phyloP scores from a whole-genome alignment of 2,888 invertebrate species.

The Heliconius aoede region DNA sequence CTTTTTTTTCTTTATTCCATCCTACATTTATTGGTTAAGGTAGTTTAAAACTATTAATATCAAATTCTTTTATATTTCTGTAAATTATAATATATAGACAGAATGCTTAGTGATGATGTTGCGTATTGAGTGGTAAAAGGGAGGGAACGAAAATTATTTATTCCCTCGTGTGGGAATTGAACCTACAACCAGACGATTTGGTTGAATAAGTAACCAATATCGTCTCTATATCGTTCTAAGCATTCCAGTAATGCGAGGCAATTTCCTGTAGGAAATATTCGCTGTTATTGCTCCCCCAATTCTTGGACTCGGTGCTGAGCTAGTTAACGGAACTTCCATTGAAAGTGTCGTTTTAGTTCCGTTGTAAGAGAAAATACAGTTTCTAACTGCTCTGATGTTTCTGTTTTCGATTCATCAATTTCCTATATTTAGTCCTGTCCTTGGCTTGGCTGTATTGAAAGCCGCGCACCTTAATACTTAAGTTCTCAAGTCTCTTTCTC shows the following conservation, averaged over 20 bases:
- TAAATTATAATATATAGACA: too few species aligned
- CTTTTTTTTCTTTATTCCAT: background rate
- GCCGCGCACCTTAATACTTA: too few species aligned
- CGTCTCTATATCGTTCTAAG: too few species aligned
- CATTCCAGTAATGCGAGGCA: too few species aligned
- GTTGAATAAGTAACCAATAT: too few species aligned
- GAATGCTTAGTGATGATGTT: too few species aligned
- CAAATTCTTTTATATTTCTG: background rate
- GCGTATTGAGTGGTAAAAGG: background rate
- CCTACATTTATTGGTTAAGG: background rate
- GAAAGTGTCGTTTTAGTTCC: background rate
- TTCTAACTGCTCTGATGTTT: too few species aligned
- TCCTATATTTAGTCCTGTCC: too few species aligned
- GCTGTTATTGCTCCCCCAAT: background rate
- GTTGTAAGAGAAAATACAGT: background rate
- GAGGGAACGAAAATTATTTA: background rate
- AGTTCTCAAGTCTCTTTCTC: too few species aligned
- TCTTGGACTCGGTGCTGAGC: background rate
- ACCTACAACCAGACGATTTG: background rate
- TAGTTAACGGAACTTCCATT: background rate
- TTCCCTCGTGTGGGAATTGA: background rate
- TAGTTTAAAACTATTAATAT: background rate
- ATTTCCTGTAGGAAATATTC: background rate
- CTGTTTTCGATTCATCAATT: too few species aligned
- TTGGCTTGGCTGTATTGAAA: too few species aligned